phyloP scores from a whole-genome alignment of 2,888 invertebrate species.

The Sinopyrophorus schimmeli region DNA sequence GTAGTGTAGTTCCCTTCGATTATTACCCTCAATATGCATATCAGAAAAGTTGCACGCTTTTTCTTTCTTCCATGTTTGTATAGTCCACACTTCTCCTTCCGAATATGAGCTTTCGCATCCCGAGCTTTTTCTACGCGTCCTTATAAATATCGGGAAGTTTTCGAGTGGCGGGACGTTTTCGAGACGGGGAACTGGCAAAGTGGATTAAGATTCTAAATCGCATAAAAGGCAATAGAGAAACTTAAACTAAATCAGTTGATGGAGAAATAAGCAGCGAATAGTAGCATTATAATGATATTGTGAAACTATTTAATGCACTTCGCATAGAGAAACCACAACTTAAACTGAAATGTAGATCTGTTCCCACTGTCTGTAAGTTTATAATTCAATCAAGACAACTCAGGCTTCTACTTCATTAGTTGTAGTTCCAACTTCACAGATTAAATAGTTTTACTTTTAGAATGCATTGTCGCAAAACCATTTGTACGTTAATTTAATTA shows the following conservation, averaged over 20 bases:
- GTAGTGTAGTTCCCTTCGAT: slow-evolving; percentile 12
- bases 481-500: too few species aligned
- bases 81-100: neutral
- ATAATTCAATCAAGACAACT: slow-evolving; percentile 19
- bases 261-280: neutral
- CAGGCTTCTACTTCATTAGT: slow-evolving; percentile 24
- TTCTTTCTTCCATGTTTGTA: slow-evolving; percentile 1
- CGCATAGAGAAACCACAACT: slow-evolving; percentile 23
- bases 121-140: slow-evolving; percentile 22
- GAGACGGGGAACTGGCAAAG: neutral
- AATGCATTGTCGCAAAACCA: too few species aligned
- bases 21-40: slow-evolving; percentile 17
- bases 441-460: slow-evolving; percentile 1
- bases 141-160: slow-evolving; percentile 18
- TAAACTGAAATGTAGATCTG: slow-evolving; percentile 25
- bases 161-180: neutral
- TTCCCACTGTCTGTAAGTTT: slow-evolving; percentile 22
- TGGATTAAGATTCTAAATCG: slow-evolving; percentile 10
- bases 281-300: slow-evolving; percentile 15
- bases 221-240: neutral
- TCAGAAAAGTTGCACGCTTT: slow-evolving; percentile 20
- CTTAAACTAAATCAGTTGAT: neutral
- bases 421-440: neutral
- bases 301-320: slow-evolving; percentile 23
- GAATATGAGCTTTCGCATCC: slow-evolving; percentile 20